Evolutionary conservation across 2,797 vertebrate genomes (phyloP).

Genomic region (Harpagifer antarcticus): DNA sequence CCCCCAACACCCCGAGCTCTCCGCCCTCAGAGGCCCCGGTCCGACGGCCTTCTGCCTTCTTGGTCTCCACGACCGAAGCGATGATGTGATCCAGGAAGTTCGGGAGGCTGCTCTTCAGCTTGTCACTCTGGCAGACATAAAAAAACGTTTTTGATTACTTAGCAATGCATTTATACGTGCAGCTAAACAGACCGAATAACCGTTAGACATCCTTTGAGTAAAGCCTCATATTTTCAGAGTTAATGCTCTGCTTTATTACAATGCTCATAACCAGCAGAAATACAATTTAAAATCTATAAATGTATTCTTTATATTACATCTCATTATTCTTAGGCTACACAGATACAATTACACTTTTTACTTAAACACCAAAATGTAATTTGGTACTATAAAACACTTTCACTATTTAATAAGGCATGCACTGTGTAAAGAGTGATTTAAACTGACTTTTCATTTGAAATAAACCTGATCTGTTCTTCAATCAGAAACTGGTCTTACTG

Average conservation of each 20-base stretch:
- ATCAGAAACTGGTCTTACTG: not conserved
- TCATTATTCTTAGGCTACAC: too few relatives aligned
- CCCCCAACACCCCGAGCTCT: conserved; percentile 86
- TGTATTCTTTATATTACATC: not conserved
- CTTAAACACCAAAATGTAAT: not conserved
- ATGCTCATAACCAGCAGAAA: conserved; percentile 20
- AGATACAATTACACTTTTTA: too few relatives aligned
- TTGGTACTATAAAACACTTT: not conserved
- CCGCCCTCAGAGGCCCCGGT: conserved; percentile 87
- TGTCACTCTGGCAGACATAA: conserved; percentile 86
- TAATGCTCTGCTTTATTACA: not conserved
- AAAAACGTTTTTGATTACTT: conserved; percentile 4
- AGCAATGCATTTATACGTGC: not conserved
- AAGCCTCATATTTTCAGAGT: not conserved
- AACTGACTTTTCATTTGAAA: not conserved
- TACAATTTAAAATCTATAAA: not conserved
- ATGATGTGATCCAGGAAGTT: conserved; percentile 99
- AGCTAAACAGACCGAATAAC: not conserved
- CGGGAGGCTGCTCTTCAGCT: conserved; percentile 95
- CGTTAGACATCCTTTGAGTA: not conserved
- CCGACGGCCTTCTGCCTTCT: conserved; percentile 93
- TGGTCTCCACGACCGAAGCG: conserved; percentile 98
- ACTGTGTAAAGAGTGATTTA: not conserved
- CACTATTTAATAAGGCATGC: not conserved
- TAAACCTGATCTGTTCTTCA: not conserved